These are phyloP conservation scores for Lithophane ornitopus DNA, from an alignment of 2,888 invertebrate species.

Conservation along the genomic window DNA sequence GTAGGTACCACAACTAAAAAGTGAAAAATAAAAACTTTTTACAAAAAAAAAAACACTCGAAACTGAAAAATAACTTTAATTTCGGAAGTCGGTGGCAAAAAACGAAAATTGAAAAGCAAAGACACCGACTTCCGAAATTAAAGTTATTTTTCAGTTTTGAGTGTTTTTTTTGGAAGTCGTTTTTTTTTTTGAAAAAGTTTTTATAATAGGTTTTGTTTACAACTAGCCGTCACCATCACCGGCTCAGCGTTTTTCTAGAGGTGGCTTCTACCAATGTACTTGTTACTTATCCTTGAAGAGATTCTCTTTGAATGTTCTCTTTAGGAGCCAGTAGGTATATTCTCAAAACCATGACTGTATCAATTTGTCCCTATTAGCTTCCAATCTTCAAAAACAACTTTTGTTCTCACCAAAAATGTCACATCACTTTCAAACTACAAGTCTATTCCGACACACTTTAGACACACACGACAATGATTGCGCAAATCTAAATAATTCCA, in stretches of 20 bases:
- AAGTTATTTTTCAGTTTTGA: no score
- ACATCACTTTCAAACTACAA: slow-evolving; percentile 22
- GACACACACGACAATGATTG: slow-evolving; percentile 74
- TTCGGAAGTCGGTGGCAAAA: no score
- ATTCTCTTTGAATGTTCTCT: neutral
- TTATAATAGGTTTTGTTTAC: no score
- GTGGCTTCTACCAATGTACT: neutral
- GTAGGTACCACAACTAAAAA: no score
- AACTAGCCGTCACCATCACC: neutral
- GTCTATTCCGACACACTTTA: slow-evolving; percentile 12
- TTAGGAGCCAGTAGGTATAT: neutral
- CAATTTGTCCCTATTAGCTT: neutral
- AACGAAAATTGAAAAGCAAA: no score
- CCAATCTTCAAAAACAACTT: neutral
- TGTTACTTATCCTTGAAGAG: neutral
- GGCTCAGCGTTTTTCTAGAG: neutral
- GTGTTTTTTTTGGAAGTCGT: no score
- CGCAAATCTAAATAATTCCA: slow-evolving; percentile 78
- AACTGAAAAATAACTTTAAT: no score
- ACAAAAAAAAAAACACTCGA: no score
- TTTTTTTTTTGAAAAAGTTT: no score
- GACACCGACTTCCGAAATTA: no score
- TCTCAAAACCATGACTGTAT: neutral
- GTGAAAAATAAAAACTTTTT: no score
- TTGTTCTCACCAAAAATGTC: slow-evolving; percentile 2